A percentile compares a stretch with the other conserved stretches of the same genome.
Conservation (phyloP, 1,140 invertebrate genomes). For the Coenobita brevimanus region DNA sequence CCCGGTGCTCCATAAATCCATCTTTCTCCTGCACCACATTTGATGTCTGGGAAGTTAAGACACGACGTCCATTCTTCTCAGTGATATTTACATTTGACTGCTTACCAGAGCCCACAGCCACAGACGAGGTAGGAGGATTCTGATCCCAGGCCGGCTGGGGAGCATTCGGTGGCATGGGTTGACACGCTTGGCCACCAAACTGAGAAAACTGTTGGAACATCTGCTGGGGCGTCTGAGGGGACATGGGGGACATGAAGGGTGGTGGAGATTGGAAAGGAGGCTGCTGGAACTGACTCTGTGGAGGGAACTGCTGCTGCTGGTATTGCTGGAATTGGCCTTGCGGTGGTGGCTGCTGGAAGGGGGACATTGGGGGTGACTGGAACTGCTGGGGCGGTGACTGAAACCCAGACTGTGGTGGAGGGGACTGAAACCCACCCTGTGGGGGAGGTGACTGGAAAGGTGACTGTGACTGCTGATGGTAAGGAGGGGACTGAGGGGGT, state of each 20-base stretch:
- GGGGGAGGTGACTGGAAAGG: neutral
- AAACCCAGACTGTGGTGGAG: neutral
- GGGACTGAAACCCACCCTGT: neutral
- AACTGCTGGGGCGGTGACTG: slow-evolving; percentile 3
- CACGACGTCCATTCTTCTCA: slow-evolving; percentile 63
- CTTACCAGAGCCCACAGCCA: slow-evolving; percentile 50
- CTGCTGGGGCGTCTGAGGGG: neutral
- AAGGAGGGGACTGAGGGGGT: neutral
- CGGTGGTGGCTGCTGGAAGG: neutral
- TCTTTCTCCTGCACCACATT: slow-evolving; percentile 65
- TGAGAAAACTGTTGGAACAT: slow-evolving; percentile 18
- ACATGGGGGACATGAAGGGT: neutral
- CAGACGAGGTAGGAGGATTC: slow-evolving; percentile 13
- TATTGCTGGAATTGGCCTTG: neutral
- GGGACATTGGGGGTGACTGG: neutral
- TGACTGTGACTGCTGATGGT: neutral
- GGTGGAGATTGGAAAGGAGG: neutral
- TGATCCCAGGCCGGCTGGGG: neutral
- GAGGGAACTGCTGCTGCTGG: neutral
- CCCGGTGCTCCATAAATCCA: slow-evolving; percentile 57
- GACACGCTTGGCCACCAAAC: neutral
- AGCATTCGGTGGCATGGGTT: neutral
- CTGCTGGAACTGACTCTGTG: neutral
- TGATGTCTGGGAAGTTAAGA: slow-evolving; percentile 63
- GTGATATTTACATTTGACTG: slow-evolving; percentile 57